These are phyloP conservation scores for Hypocryptadius cinnamomeus DNA, from an alignment of 2,113 vertebrate genomes.

Conservation along the genomic window DNA sequence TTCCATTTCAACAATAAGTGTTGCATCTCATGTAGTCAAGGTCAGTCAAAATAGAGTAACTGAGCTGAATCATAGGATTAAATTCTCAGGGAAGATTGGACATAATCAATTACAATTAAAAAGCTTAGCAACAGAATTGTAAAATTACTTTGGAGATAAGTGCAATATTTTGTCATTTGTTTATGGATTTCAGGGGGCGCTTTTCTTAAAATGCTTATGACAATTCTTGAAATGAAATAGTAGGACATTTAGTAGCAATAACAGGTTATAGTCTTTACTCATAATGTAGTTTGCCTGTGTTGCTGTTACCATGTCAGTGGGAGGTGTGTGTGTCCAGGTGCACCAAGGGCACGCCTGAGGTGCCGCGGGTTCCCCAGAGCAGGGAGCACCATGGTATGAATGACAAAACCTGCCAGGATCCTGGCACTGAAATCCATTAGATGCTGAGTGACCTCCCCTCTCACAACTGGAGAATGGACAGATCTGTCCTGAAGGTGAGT, in stretches of 20 bases:
- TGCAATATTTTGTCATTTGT: constrained; percentile 49
- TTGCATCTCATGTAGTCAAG: constrained; percentile 1
- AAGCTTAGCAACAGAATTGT: constrained; percentile 4
- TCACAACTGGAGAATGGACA: background rate
- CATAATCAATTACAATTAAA: constrained; percentile 55
- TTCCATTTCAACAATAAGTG: constrained; percentile 14
- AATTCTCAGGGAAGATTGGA: constrained; percentile 22
- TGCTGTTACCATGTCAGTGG: background rate
- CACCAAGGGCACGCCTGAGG: background rate
- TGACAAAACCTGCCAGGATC: background rate
- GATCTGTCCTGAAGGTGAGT: background rate
- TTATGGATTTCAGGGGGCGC: constrained; percentile 34
- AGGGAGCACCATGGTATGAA: background rate
- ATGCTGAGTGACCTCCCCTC: background rate
- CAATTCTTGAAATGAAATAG: constrained; percentile 23
- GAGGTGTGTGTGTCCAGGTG: background rate
- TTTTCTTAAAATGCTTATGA: constrained; percentile 23
- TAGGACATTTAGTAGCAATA: background rate
- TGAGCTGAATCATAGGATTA: constrained; percentile 2
- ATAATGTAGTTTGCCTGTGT: background rate
- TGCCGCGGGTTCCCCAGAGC: background rate
- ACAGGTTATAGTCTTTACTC: background rate
- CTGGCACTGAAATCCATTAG: background rate
- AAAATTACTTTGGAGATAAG: constrained; percentile 20
- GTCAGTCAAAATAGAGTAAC: constrained; percentile 37